A percentile compares a stretch with the other conserved stretches of the same genome.
phyloP scores from a whole-genome alignment of 2,797 vertebrate species.

The Notolepis coatsorum region DNA sequence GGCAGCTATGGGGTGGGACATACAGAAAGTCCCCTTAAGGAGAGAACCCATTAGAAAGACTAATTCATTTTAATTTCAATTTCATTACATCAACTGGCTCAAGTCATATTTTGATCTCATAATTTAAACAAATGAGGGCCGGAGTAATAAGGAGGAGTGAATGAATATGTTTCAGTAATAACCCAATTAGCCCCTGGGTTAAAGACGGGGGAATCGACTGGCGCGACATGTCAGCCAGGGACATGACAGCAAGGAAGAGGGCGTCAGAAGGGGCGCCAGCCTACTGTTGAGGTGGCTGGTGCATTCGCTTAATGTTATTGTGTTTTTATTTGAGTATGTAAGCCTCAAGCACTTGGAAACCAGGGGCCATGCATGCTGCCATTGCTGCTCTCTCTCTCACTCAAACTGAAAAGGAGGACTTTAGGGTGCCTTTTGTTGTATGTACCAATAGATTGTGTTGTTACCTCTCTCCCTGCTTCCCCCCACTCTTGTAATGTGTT shows the following conservation, averaged over 20 bases:
- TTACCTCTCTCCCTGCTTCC: constrained; percentile 96
- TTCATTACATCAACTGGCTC: constrained; percentile 84
- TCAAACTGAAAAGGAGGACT: constrained; percentile 28
- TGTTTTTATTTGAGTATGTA: constrained; percentile 57
- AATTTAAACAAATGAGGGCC: constrained; percentile 81
- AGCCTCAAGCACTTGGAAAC: constrained; percentile 45
- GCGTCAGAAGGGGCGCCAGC: constrained; percentile 21
- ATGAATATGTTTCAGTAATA: constrained; percentile 86
- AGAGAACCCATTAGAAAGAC: constrained; percentile 84
- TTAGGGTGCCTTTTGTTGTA: constrained; percentile 51
- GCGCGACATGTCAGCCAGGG: constrained; percentile 18
- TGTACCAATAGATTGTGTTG: constrained; percentile 62
- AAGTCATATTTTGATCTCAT: constrained; percentile 86
- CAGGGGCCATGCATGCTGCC: constrained; percentile 35
- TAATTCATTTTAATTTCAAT: constrained; percentile 86
- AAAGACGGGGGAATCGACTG: constrained; percentile 49
- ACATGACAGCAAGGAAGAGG: constrained; percentile 52
- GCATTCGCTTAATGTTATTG: constrained; percentile 49
- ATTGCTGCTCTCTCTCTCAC: constrained; percentile 26
- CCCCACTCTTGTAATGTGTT: constrained; percentile 97
- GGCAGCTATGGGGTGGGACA: constrained; percentile 61
- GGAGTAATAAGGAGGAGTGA: constrained; percentile 76
- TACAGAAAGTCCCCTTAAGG: constrained; percentile 66
- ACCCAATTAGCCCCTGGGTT: constrained; percentile 82
- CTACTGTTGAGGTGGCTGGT: constrained; percentile 11